A percentile compares a stretch with the other conserved stretches of the same genome.
These are phyloP conservation scores for Platynereis dumerilii DNA, from an alignment of 2,888 invertebrate genomes.

Conservation along the genomic window DNA sequence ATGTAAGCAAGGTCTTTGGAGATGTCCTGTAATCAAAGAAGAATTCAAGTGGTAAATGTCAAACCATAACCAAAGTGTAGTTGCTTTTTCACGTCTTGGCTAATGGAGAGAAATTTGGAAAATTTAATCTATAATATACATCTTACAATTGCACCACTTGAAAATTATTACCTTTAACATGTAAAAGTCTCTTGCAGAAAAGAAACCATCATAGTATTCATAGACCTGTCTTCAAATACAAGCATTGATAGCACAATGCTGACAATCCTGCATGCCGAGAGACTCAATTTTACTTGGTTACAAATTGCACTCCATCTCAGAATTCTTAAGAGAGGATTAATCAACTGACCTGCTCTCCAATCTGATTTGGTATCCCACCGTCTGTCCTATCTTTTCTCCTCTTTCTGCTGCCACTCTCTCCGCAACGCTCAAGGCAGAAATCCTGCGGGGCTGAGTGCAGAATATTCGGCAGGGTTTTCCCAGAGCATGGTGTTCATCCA, in stretches of 20 bases:
- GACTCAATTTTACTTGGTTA: no score
- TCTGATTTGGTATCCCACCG: conserved; percentile 89
- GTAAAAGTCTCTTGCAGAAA: no score
- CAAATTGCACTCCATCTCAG: no score
- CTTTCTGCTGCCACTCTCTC: conserved; percentile 89
- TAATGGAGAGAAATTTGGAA: no score
- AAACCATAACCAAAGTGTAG: not conserved
- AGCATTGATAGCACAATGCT: no score
- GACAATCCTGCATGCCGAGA: no score
- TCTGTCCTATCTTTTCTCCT: conserved; percentile 78
- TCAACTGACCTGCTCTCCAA: conserved; percentile 75
- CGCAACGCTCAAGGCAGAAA: conserved; percentile 88
- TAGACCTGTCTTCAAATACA: no score
- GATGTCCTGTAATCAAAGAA: conserved; percentile 69
- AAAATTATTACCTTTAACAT: no score
- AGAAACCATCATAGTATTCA: no score
- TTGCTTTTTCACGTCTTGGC: no score
- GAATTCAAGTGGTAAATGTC: conserved; percentile 1
- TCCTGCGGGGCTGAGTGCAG: conserved; percentile 90
- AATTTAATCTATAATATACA: no score
- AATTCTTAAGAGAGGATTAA: not conserved
- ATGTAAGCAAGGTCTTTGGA: conserved; percentile 81
- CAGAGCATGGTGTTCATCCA: conserved; percentile 75
- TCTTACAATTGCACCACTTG: no score
- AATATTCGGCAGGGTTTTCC: conserved; percentile 79